Base-by-base conservation (phyloP, 2,888 invertebrate species). In the Yponomeuta evonymella region DNA sequence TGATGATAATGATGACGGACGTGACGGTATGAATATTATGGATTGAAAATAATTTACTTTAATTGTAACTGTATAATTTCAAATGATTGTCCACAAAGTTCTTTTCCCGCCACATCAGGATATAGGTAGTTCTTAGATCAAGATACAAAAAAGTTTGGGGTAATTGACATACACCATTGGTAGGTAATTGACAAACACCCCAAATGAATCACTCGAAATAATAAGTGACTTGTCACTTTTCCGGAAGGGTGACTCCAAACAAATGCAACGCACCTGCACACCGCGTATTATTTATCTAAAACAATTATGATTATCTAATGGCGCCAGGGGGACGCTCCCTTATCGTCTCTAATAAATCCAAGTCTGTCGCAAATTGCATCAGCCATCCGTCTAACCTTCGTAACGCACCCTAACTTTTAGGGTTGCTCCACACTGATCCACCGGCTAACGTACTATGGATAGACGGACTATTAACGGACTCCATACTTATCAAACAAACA, bases 311-410 rank as follows among this genome's bases (percentile, higher is more conserved):
- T 74, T 75, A 73, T 74, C 74, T 75, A 74, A 75, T 74, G 73
- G 73, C 70, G 77, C 78, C 79, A 77, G 79, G 75, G 80, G 79
- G 78, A 80, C 81, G 86, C 83, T 80, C 80, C 85, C 84, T 88
- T 90, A 90, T 90, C 89, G 84, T 84, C 76, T 77, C 75, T 86
- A 79, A 89, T 90, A 90, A 90, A 90, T 90, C 89, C 85, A 81
- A 86, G 89, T 86, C 88, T 74, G 82, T 84, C 81, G 80, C 87
- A 89, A 91, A 91, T 91, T 90, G 91, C 89, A 90, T 90, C 89
- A 89, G 83, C 84, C 86, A 91, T 90, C 90, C 90, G 89, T 90
- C 89, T 89, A 85, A 89, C 86, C 83, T 83, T 86, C 83, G 86
- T 89, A 86, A 88, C 87, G 86, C 83, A 82, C 87, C 88, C 88